Evolutionary conservation across 2,888 invertebrate species (phyloP), one percentile per base, ranked within the genome.

Genomic region (Dyspetes luteomarginatus): DNA sequence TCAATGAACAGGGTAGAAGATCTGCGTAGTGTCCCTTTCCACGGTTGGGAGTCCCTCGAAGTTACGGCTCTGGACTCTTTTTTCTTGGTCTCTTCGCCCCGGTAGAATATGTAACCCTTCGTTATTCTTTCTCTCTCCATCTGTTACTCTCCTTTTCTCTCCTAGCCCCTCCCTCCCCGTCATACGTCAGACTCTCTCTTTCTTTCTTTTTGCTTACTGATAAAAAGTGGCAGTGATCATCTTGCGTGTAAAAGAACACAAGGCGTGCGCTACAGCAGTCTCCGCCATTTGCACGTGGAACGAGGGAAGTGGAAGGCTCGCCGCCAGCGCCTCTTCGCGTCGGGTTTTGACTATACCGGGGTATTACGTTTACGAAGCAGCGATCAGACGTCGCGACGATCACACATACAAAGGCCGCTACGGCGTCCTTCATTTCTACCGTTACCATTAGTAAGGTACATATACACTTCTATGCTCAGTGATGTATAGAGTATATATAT

Each of bases 1-100:
- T 81, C 89, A 90, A 90, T 90, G 85, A 86, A 88, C 69, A 67
- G 82, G 81, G 81, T 84, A 71, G 78, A 62, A 68, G 55, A 76
- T 76, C 58, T n/a, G 43, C 52, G 41, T 28, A 52, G 55, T 52
- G 56, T 78, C 62, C 78, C 73, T 71, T 26, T 26, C 58, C 45
- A 43, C 64, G 45, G 26, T 50, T 56, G 60, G 71, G 41, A 60
- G 74, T 71, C 82, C 67, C 65, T 74, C 67, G 62, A 58, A 65
- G 74, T 60, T 26, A 50, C 50, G 78, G 67, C 67, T 65, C 77
- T 62, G 65, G 24, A 48, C 55, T 71, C 56, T 71, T 45, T 55
- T 68, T 79, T 71, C 71, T 43, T 76, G 76, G 56, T 78, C 65
- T 30, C 19, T 36, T 60, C 24, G 67, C 56, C 50, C 73, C 67